Evolutionary conservation across 2,113 vertebrate genomes (phyloP).

Genomic region (Chaetorhynchus papuensis): DNA sequence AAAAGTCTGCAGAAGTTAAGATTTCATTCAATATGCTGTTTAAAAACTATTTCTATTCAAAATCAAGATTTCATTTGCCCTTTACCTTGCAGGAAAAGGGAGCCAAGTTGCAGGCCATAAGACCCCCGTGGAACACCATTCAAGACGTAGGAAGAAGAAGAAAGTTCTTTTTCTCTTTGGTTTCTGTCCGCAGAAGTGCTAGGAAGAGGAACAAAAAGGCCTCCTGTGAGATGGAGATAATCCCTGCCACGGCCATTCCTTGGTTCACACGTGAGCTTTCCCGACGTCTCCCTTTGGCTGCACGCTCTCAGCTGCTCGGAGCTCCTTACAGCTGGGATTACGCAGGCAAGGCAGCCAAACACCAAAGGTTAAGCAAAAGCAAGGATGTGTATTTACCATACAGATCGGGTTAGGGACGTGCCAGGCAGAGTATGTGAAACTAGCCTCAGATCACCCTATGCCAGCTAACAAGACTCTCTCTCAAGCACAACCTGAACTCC

Average conservation of each 20-base stretch:
- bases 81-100: background rate
- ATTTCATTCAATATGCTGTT: background rate
- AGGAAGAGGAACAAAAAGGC: background rate
- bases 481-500: background rate
- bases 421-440: background rate
- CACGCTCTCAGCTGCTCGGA: fast-evolving
- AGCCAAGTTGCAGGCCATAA: background rate
- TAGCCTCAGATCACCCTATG: background rate
- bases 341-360: background rate
- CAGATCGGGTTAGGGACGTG: background rate
- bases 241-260: background rate
- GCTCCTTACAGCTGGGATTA: background rate
- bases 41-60: background rate
- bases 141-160: background rate
- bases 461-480: background rate
- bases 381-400: background rate
- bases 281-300: fast-evolving
- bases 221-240: background rate
- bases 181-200: background rate
- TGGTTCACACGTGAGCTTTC: fast-evolving
- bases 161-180: background rate
- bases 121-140: background rate
- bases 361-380: background rate
- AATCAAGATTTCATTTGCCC: background rate
- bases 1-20: background rate